A percentile compares a stretch with the other conserved stretches of the same genome.
These are phyloP conservation scores for Agrotis clavis DNA, from an alignment of 2,888 invertebrate genomes.

Conservation along the genomic window DNA sequence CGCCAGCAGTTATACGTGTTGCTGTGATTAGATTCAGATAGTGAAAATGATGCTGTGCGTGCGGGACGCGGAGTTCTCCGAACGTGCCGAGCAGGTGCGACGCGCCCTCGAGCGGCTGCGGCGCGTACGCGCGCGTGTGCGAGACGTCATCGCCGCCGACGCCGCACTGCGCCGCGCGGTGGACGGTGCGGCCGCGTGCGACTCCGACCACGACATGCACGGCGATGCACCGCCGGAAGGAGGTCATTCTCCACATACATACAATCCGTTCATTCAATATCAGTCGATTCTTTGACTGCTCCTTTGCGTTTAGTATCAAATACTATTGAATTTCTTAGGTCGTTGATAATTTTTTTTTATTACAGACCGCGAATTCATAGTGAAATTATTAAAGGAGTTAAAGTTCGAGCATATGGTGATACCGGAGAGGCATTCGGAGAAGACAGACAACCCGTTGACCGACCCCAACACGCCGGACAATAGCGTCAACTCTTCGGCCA, in stretches of 20 bases:
- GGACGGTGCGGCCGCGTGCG: constrained; percentile 65
- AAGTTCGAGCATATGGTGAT: constrained; percentile 72
- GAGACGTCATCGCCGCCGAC: constrained; percentile 77
- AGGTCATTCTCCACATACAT: constrained; percentile 65
- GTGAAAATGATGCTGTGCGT: constrained; percentile 81
- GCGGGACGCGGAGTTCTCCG: constrained; percentile 79
- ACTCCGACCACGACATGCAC: constrained; percentile 63
- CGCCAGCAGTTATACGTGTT: not conserved
- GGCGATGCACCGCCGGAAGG: constrained; percentile 69
- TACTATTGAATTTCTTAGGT: constrained; percentile 32
- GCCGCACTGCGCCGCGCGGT: constrained; percentile 71
- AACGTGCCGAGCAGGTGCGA: constrained; percentile 75
- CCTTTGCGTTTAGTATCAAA: constrained; percentile 13
- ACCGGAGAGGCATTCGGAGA: constrained; percentile 69
- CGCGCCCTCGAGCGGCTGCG: constrained; percentile 76
- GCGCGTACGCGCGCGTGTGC: constrained; percentile 76
- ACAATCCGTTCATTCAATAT: constrained; percentile 3
- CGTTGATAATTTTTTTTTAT: constrained; percentile 52
- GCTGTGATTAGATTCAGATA: constrained; percentile 78
- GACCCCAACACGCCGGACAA: constrained; percentile 69
- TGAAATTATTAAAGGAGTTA: constrained; percentile 79
- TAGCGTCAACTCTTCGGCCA: constrained; percentile 78
- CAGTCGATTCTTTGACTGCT: not conserved
- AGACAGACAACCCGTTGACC: constrained; percentile 67
- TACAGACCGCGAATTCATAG: constrained; percentile 79